Conservation (phyloP, 2,888 invertebrate species). For the Trichacis sp. region DNA sequence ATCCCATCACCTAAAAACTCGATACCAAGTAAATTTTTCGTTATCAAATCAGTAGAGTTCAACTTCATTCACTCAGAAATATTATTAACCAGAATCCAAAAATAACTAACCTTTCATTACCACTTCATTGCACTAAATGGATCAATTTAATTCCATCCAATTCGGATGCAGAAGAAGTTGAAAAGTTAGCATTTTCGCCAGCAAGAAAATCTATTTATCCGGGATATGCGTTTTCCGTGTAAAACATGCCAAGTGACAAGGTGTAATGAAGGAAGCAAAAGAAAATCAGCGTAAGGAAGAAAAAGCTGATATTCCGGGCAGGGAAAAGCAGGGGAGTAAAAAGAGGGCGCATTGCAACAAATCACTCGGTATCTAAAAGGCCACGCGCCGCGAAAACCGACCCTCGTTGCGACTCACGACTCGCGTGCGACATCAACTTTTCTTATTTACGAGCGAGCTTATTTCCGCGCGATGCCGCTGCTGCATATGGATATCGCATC, state of each 20-base stretch:
- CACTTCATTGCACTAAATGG: too few species aligned
- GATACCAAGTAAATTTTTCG: too few species aligned
- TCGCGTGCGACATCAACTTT: conserved; percentile 46
- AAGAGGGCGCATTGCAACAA: conserved; percentile 50
- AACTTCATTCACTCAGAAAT: too few species aligned
- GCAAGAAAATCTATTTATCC: too few species aligned
- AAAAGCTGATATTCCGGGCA: not conserved
- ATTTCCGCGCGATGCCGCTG: conserved; percentile 49
- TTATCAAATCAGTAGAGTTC: too few species aligned
- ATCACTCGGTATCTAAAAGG: conserved; percentile 56
- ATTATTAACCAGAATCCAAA: too few species aligned
- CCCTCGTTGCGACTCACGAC: conserved; percentile 10
- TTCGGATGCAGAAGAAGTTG: too few species aligned
- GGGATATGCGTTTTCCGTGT: not conserved
- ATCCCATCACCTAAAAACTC: too few species aligned
- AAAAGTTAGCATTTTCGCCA: too few species aligned
- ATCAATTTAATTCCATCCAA: too few species aligned
- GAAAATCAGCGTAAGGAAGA: not conserved
- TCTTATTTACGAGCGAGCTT: conserved; percentile 56
- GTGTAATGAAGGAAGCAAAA: not conserved
- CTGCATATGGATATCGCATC: conserved; percentile 48
- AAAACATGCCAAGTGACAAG: not conserved
- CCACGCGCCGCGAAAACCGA: conserved; percentile 38
- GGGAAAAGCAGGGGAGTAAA: conserved; percentile 18
- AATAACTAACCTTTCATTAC: too few species aligned